Base-by-base conservation (phyloP, 2,113 vertebrate species). In the Calidris pygmaea region DNA sequence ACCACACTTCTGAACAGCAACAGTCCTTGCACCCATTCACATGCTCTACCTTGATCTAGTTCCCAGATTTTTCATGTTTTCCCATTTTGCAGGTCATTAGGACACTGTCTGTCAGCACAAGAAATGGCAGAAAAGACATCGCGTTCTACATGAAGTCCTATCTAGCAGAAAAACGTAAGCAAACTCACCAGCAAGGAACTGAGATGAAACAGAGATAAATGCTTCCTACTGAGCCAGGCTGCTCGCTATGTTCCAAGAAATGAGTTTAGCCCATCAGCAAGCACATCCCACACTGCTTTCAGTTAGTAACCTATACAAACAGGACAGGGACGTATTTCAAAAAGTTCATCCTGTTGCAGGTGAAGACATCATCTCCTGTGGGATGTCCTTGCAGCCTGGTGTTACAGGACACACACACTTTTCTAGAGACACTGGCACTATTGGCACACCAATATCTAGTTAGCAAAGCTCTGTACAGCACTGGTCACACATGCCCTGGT, bases 401-500 rank as follows among this genome's bases (percentile, higher is more conserved):
- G 0, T 56, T 37, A 39, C 5, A 62, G 41, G 16, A 14, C 37
- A 15, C 22, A 24, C 9, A 15, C 2, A 3, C 32, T 30, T 32
- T 29, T 10, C 34, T 35, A 3, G 41, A 1, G 14, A 29, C 27
- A 8, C 21, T 15, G 45, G 37, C 26, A 22, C n/a, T 45, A 14
- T n/a, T 14, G 24, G 39, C 32, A 45, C 52, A 10, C 18, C 14
- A 0, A 0, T 12, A 47, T 8, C 35, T 20, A 21, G 20, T 16
- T 16, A 37, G 41, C n/a, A 85, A 15, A 80, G 58, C 52, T 59
- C 37, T 21, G 30, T 9, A 23, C 34, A 45, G 34, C 58, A 12
- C 63, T 20, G 35, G 29, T 41, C 43, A 62, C 14, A 18, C 9
- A 1, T 7, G 21, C 3, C 29, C 26, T 5, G 0, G 3, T 12